These are phyloP conservation scores for Sprattus sprattus DNA, from an alignment of 2,113 vertebrate genomes.

Conservation along the genomic window DNA sequence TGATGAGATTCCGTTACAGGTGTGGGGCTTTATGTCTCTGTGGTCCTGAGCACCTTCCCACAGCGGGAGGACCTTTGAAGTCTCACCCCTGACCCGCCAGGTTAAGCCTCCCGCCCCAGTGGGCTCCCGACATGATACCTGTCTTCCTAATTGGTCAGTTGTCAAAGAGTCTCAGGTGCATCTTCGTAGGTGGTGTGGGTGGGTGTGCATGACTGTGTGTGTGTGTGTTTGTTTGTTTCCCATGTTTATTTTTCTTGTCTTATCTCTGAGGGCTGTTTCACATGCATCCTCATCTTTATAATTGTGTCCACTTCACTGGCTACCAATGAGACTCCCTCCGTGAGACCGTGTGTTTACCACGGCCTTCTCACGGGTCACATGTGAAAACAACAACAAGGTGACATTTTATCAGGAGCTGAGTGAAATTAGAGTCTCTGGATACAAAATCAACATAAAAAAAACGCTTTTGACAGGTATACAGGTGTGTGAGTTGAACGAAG, in stretches of 20 bases:
- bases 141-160: conserved; percentile 72
- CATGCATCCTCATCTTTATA: not conserved
- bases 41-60: conserved; percentile 64
- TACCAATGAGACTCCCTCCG: not conserved
- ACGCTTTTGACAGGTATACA: too few relatives aligned
- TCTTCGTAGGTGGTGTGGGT: conserved; percentile 46
- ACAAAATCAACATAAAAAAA: too few relatives aligned
- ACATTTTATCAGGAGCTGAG: not conserved
- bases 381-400: not conserved
- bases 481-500: not conserved
- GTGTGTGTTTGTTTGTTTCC: conserved; percentile 25
- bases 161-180: conserved; percentile 27
- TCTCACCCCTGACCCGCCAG: conserved; percentile 65
- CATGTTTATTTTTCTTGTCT: conserved; percentile 25
- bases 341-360: not conserved
- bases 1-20: conserved; percentile 77
- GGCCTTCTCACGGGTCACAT: not conserved
- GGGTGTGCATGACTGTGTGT: conserved; percentile 3
- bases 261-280: not conserved
- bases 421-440: not conserved
- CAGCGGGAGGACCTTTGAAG: conserved; percentile 73
- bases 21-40: conserved; percentile 71
- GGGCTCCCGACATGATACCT: conserved; percentile 72
- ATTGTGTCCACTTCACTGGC: not conserved
- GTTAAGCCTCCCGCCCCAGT: conserved; percentile 74